These are phyloP conservation scores for Bombylius major DNA, from an alignment of 2,888 invertebrate genomes.

Conservation along the genomic window DNA sequence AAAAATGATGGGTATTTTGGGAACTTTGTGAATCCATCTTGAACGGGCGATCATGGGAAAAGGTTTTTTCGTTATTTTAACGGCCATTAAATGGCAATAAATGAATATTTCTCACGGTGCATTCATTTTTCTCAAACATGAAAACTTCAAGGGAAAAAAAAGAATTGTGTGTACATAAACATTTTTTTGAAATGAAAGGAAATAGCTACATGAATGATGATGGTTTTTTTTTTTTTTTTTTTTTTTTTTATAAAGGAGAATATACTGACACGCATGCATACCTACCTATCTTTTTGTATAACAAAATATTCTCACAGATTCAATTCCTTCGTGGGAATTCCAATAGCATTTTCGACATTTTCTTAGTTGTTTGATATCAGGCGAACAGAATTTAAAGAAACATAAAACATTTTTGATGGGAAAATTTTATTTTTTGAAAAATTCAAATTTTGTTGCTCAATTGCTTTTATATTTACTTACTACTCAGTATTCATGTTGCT, in stretches of 20 bases:
- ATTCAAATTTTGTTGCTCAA: no score
- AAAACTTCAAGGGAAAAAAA: background rate
- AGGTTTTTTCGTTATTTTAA: background rate
- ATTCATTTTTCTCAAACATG: background rate
- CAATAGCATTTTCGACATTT: constrained; percentile 36
- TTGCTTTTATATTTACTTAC: no score
- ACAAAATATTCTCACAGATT: background rate
- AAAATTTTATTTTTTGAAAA: no score
- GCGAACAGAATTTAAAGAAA: constrained; percentile 24
- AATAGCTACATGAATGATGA: background rate
- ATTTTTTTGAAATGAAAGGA: background rate
- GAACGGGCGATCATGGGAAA: constrained; percentile 18
- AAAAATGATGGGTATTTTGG: constrained; percentile 12
- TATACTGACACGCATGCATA: background rate
- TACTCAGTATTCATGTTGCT: no score
- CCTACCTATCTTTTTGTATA: background rate
- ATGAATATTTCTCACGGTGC: constrained; percentile 1
- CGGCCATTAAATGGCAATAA: no score
- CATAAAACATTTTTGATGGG: no score
- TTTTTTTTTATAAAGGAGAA: no score
- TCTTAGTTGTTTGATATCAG: constrained; percentile 34
- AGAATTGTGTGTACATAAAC: background rate
- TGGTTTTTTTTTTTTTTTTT: background rate
- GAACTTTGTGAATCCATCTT: constrained; percentile 19
- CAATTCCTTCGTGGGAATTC: constrained; percentile 33